Percentiles rank a stretch among this genome's conserved stretches.
Evolutionary conservation across 2,113 vertebrate genomes (phyloP).

Genomic region (Semnopithecus entellus): DNA sequence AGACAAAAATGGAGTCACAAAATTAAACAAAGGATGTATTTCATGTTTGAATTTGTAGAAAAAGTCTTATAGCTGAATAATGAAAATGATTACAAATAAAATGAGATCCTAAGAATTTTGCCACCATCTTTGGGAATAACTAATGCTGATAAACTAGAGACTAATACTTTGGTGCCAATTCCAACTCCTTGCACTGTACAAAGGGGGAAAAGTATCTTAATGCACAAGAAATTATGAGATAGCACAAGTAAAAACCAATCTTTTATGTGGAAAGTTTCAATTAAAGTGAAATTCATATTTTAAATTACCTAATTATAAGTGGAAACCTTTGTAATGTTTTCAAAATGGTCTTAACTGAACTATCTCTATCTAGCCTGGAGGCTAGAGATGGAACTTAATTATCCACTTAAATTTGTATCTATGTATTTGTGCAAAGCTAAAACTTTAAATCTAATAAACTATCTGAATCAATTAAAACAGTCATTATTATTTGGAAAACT

Average conservation of each 20-base stretch:
- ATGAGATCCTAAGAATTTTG: not conserved
- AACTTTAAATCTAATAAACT: not conserved
- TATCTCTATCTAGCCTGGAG: not conserved
- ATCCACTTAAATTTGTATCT: not conserved
- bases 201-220: not conserved
- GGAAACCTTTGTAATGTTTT: not conserved
- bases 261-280: not conserved
- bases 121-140: not conserved
- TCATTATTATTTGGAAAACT: conserved; percentile 24
- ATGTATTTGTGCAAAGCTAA: not conserved
- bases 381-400: not conserved
- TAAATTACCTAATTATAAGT: not conserved
- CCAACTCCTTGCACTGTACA: not conserved
- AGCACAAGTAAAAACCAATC: not conserved
- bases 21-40: not conserved
- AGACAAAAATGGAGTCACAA: not conserved
- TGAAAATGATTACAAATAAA: conserved; percentile 18
- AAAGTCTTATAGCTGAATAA: not conserved
- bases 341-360: not conserved
- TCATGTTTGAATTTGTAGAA: not conserved
- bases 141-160: not conserved
- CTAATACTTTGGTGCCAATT: not conserved
- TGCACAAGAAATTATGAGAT: not conserved
- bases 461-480: not conserved
- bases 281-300: conserved; percentile 6